Conservation (phyloP, 1,140 invertebrate genomes). For the Drosophila ficusphila region DNA sequence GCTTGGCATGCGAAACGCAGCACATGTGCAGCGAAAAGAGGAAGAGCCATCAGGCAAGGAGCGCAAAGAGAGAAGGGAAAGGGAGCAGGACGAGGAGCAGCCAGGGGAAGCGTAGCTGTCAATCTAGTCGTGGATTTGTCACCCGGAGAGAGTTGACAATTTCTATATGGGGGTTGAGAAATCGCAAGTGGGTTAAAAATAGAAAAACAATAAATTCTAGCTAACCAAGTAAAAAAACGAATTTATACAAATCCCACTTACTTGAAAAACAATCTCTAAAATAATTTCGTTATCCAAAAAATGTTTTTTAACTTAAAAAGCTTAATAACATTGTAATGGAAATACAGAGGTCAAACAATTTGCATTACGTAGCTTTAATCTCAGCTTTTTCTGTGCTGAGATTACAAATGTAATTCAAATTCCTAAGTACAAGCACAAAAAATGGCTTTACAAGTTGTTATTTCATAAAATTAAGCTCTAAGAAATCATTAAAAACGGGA, state of each 20-base stretch:
- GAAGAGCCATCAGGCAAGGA: conserved; percentile 11
- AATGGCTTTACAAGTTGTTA: too few relatives aligned
- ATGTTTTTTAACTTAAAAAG: too few relatives aligned
- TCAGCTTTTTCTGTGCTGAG: too few relatives aligned
- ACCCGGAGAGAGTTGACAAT: conserved; percentile 27
- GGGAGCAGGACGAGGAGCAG: background rate
- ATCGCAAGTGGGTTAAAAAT: conserved; percentile 6
- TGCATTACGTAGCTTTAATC: too few relatives aligned
- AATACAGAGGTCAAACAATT: too few relatives aligned
- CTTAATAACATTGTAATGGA: too few relatives aligned
- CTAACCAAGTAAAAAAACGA: background rate
- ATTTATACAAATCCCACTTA: background rate
- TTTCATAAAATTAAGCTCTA: too few relatives aligned
- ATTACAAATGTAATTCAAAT: too few relatives aligned
- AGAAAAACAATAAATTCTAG: background rate
- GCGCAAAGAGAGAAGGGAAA: background rate
- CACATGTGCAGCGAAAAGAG: conserved; percentile 56
- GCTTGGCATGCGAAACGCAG: conserved; percentile 65
- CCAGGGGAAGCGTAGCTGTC: conserved; percentile 34
- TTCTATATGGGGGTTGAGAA: conserved; percentile 35
- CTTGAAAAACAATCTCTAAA: background rate
- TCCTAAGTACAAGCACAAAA: too few relatives aligned
- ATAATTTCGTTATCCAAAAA: too few relatives aligned
- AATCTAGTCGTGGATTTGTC: conserved; percentile 49
- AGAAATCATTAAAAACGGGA: background rate